A percentile compares a stretch with the other conserved stretches of the same genome.
Evolutionary conservation across 2,113 vertebrate species (phyloP).

Genomic region (Tachycineta bicolor): DNA sequence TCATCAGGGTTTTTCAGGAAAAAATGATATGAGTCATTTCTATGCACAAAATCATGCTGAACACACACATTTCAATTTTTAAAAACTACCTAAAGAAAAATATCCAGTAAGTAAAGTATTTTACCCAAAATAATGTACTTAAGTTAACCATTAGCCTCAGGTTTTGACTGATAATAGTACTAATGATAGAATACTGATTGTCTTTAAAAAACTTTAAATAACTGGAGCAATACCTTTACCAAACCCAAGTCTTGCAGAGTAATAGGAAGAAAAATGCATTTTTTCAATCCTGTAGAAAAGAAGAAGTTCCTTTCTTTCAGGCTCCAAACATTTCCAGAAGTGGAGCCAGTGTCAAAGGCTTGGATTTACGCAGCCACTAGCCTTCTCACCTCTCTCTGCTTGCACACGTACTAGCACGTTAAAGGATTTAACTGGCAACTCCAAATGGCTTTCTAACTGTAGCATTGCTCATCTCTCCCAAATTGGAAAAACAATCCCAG

Average conservation of each 20-base stretch:
- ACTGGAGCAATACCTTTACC: neutral
- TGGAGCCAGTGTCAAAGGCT: neutral
- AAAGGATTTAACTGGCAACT: neutral
- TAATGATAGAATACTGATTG: neutral
- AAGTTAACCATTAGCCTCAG: neutral
- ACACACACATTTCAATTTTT: neutral
- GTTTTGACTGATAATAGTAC: neutral
- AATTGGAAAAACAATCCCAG: neutral
- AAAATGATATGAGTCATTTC: neutral
- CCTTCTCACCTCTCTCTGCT: neutral
- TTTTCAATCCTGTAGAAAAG: neutral
- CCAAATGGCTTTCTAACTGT: neutral
- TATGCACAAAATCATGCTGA: neutral
- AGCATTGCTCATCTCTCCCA: neutral
- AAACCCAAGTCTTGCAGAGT: neutral
- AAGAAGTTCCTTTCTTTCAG: neutral
- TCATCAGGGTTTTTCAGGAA: neutral
- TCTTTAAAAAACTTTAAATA: neutral
- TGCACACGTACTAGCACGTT: neutral
- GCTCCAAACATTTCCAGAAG: neutral
- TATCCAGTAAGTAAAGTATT: neutral
- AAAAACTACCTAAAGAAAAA: neutral
- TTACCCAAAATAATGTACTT: neutral
- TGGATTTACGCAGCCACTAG: neutral
- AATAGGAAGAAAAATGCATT: neutral